These are phyloP conservation scores for Agrotis segetum DNA, from an alignment of 2,888 invertebrate species.

Conservation along the genomic window DNA sequence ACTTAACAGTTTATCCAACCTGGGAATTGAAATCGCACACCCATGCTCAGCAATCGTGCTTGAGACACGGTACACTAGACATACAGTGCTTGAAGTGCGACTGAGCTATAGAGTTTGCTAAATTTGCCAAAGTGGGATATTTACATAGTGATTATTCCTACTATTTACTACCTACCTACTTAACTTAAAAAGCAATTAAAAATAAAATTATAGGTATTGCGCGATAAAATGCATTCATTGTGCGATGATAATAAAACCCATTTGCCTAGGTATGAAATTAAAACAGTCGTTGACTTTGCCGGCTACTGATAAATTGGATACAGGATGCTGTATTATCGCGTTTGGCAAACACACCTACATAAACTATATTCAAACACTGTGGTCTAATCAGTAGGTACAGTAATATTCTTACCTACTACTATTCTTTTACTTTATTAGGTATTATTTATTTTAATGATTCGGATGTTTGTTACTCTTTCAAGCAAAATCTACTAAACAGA, in stretches of 20 bases:
- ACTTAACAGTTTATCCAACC: background rate
- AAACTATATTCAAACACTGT: too few species aligned
- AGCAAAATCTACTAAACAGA: too few species aligned
- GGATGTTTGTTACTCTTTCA: too few species aligned
- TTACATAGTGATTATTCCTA: background rate
- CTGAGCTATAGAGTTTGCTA: too few species aligned
- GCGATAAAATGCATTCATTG: background rate
- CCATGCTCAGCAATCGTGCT: too few species aligned
- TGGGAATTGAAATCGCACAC: too few species aligned
- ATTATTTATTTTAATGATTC: too few species aligned
- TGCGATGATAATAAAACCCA: slow-evolving; percentile 6
- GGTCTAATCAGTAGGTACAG: too few species aligned
- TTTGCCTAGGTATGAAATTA: slow-evolving; percentile 26
- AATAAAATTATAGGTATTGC: background rate
- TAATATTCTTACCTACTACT: too few species aligned
- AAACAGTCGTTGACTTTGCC: slow-evolving; percentile 49
- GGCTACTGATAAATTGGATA: slow-evolving; percentile 51
- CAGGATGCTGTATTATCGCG: slow-evolving; percentile 30
- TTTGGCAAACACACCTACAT: background rate
- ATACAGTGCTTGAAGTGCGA: too few species aligned
- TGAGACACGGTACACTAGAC: too few species aligned
- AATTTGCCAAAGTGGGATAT: background rate
- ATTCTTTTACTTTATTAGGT: too few species aligned
- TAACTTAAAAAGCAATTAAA: background rate
- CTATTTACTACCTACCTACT: background rate